Evolutionary conservation across 2,797 vertebrate genomes (phyloP), one percentile per base, ranked within the genome.

Genomic region (Miichthys miiuy): DNA sequence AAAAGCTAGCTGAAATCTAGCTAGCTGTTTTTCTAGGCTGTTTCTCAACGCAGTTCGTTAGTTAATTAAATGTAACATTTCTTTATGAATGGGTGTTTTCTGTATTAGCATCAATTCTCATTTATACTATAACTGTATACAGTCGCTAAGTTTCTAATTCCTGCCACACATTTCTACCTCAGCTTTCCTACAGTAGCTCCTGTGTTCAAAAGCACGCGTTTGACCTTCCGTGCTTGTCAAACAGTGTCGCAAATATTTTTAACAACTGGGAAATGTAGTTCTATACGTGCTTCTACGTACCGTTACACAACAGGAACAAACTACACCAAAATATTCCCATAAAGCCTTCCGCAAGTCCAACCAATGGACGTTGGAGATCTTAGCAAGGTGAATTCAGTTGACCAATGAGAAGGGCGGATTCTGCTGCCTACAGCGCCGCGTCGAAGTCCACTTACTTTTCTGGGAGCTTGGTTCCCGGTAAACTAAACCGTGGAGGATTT

Each of bases 391-490:
- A 64, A 38, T n/a, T 52, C 21, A 1, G 16, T 51, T 34, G 76
- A 42, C 93, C 89, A 95, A 96, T 95, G 58, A 88, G 75, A 85
- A 27, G 16, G 18, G 54, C 1, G 38, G 30, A 86, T 94, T 83
- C 89, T 94, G 68, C 68, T 73, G 47, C 62, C 79, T 68, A 83
- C 75, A 75, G 81, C 75, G 86, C 74, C 80, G 88, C 88, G 86
- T 88, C 83, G 87, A 91, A 91, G 92, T 94, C 91, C 84, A 79
- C 87, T 89, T 86, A 91, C 81, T 94, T 94, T 91, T 85, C 75
- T 81, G 77, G 88, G 88, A 89, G 92, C 89, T 90, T 83, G 88
- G 82, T 87, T 81, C 48, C 88, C 87, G 80, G 83, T 84, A 89
- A 91, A 89, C 89, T 92, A 75, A 87, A 89, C 75, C 56, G 67